Conservation (phyloP, 2,888 invertebrate genomes). For the Gryllus longicercus region DNA sequence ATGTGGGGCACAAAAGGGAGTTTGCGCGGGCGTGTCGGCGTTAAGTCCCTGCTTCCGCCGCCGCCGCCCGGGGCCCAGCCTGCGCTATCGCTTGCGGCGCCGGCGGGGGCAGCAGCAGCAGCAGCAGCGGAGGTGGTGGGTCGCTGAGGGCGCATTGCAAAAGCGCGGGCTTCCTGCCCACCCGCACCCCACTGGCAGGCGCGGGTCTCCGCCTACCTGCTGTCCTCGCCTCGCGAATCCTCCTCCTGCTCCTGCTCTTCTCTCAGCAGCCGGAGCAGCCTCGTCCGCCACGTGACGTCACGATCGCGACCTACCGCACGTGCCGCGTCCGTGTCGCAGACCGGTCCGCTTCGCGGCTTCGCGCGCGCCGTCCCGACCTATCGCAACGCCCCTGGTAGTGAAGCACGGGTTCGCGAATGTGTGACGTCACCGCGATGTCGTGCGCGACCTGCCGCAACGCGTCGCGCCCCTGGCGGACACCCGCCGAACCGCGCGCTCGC, state of each 20-base stretch:
- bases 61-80: too few species aligned
- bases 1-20: too few species aligned
- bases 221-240: background rate
- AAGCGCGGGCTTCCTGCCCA: too few species aligned
- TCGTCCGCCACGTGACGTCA: background rate
- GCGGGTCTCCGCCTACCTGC: background rate
- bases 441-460: background rate
- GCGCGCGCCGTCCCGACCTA: conserved; percentile 6
- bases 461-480: background rate
- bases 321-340: background rate
- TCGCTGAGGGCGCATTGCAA: too few species aligned
- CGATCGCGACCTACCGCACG: background rate
- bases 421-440: background rate
- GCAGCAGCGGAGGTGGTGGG: too few species aligned
- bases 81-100: too few species aligned
- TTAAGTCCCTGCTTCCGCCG: too few species aligned
- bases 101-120: too few species aligned
- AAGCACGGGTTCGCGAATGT: background rate
- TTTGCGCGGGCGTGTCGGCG: too few species aligned
- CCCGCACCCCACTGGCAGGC: too few species aligned
- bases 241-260: background rate
- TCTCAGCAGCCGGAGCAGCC: background rate
- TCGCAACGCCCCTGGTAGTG: background rate
- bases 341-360: background rate
- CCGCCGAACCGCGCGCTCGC: background rate